Percentiles rank a stretch among this genome's conserved stretches.
Conservation (phyloP, 2,113 vertebrate genomes). For the Sterna hirundo region DNA sequence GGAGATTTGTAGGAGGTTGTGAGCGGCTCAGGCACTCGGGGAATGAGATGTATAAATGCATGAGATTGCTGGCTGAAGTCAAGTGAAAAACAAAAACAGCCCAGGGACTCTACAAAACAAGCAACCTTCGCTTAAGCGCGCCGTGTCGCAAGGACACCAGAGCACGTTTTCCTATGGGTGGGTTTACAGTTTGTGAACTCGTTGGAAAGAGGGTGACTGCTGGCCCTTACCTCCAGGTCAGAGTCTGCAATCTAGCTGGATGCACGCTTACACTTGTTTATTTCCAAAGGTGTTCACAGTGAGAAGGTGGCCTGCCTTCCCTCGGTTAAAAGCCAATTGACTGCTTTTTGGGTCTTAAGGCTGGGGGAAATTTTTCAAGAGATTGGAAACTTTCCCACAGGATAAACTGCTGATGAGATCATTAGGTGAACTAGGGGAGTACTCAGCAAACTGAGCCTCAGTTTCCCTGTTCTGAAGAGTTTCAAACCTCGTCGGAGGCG, state of each 20-base stretch:
- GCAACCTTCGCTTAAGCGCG: not conserved
- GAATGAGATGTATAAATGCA: slow-evolving; percentile 3
- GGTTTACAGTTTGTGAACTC: not conserved
- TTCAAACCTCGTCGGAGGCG: not conserved
- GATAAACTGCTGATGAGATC: not conserved
- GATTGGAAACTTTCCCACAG: rapidly evolving
- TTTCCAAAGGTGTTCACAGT: not conserved
- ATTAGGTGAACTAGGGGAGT: not conserved
- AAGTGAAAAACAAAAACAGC: not conserved
- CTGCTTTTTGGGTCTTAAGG: not conserved
- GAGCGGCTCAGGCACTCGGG: not conserved
- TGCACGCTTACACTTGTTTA: not conserved
- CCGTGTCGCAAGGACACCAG: not conserved
- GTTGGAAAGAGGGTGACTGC: not conserved
- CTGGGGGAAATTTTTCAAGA: not conserved
- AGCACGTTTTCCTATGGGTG: not conserved
- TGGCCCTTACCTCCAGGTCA: not conserved
- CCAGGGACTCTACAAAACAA: not conserved
- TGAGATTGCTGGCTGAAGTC: not conserved
- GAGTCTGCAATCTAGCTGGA: not conserved
- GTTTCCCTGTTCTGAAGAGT: not conserved
- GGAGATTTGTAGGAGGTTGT: not conserved
- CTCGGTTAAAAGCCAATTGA: not conserved
- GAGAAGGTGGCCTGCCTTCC: not conserved
- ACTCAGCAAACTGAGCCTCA: not conserved